Evolutionary conservation across 2,797 vertebrate genomes (phyloP).

Genomic region (Melanotaenia trifasciata): DNA sequence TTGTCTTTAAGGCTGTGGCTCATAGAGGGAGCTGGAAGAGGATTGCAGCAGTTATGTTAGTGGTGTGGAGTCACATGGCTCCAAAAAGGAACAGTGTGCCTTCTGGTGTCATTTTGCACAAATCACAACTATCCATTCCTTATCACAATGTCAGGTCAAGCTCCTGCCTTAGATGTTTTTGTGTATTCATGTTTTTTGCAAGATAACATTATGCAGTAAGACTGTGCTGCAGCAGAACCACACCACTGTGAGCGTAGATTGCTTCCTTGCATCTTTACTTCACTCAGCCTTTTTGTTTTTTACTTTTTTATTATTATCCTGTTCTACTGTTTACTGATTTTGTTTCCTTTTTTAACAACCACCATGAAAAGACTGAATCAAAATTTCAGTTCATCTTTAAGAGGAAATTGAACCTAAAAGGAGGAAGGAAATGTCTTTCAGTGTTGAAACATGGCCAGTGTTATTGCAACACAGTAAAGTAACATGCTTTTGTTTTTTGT

Average conservation of each 20-base stretch:
- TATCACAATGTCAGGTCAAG: conserved; percentile 21
- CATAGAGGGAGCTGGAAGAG: conserved; percentile 28
- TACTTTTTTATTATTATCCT: background rate
- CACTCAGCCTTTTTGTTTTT: background rate
- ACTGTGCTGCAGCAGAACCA: conserved; percentile 34
- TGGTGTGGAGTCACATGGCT: conserved; percentile 36
- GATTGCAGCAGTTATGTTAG: conserved; percentile 22
- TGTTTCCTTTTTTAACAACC: conserved; percentile 4
- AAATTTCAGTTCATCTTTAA: background rate
- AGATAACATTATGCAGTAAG: conserved; percentile 42
- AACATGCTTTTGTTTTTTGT: conserved; percentile 23
- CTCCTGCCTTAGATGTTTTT: conserved; percentile 18
- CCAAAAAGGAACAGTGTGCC: conserved; percentile 62
- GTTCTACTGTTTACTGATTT: conserved; percentile 30
- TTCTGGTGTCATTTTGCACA: conserved; percentile 59
- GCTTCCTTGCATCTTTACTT: conserved; percentile 13
- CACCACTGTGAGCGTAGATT: conserved; percentile 21
- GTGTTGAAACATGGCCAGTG: conserved; percentile 33
- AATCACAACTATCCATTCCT: conserved; percentile 38
- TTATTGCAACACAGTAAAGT: conserved; percentile 25
- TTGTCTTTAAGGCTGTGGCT: background rate
- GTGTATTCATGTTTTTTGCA: conserved; percentile 31
- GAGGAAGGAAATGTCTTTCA: conserved; percentile 43
- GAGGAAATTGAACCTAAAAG: conserved; percentile 16
- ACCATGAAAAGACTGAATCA: background rate